A percentile compares a stretch with the other conserved stretches of the same genome.
Evolutionary conservation across 2,797 vertebrate species (phyloP).

Genomic region (Halcyon leucocephala): DNA sequence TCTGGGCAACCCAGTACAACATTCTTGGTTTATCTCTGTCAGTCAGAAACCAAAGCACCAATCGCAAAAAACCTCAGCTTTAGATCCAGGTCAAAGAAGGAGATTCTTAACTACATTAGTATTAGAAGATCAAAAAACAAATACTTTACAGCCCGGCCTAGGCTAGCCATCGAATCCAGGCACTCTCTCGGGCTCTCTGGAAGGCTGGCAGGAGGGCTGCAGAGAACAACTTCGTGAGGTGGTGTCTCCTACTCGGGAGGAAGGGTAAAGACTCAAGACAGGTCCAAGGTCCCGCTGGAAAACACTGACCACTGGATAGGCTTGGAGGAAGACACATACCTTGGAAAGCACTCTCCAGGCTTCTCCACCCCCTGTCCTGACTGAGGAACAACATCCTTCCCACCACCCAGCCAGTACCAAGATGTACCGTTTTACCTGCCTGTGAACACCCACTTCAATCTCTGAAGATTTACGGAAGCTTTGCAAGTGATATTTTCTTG

Average conservation of each 20-base stretch:
- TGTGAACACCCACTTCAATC: neutral
- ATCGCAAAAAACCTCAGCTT: neutral
- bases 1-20: neutral
- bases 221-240: neutral
- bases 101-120: neutral
- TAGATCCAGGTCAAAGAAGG: neutral
- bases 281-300: neutral
- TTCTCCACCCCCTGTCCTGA: neutral
- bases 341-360: accelerated
- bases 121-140: neutral
- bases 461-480: neutral
- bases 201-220: neutral
- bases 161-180: neutral
- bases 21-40: neutral
- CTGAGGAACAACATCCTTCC: neutral
- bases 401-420: neutral
- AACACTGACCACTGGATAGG: neutral
- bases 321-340: neutral
- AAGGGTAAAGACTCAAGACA: neutral
- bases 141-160: neutral
- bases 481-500: neutral
- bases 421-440: neutral
- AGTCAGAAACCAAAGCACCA: neutral
- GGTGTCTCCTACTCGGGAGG: neutral
- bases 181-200: accelerated